Evolutionary conservation across 2,888 invertebrate genomes (phyloP), one percentile per base, ranked within the genome.

Genomic region (Omphaloscelis lunosa): DNA sequence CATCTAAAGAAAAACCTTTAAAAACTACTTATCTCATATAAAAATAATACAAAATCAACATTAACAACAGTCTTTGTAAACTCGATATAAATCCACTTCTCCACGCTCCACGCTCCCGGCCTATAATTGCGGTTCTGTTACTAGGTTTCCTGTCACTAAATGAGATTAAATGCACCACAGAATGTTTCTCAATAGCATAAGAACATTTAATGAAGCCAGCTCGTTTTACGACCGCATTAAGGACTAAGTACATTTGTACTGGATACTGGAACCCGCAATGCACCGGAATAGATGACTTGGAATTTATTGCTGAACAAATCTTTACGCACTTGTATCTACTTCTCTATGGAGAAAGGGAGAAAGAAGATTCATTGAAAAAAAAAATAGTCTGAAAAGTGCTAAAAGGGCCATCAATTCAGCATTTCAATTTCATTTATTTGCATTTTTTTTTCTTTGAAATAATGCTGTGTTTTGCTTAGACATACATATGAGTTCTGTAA

Each of bases 111-210:
- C 39, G 86, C 93, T 94, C 92, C 87, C 85, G 78, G 81, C 76
- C 92, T 93, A 92, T 88, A 91, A 91, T 90, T 90, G 90, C 88
- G 86, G 90, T 90, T 86, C 88, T 90, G 90, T 92, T 92, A 92
- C 93, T 91, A 92, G 92, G 92, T 93, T 94, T 93, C 93, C 94
- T 95, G 95, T 95, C 95, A 93, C 93, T 93, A 93, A 95, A 95
- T 94, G 93, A 94, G 93, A 95, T 95, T 93, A 94, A 95, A 93
- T 90, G 91, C 84, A 84, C 91, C 89, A 89, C 85, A 85, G 86
- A 90, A 90, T 90, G 92, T 95, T 94, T 93, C 93, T 93, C 92
- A 93, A 93, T 93, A 93, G 91, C 91, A 91, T 93, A 93, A 93
- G 92, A 92, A 92, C 93, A 90, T 90, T 92, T 94, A 94, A 93